Conservation (phyloP, 2,888 invertebrate genomes). For the Amphipyra tragopoginis region DNA sequence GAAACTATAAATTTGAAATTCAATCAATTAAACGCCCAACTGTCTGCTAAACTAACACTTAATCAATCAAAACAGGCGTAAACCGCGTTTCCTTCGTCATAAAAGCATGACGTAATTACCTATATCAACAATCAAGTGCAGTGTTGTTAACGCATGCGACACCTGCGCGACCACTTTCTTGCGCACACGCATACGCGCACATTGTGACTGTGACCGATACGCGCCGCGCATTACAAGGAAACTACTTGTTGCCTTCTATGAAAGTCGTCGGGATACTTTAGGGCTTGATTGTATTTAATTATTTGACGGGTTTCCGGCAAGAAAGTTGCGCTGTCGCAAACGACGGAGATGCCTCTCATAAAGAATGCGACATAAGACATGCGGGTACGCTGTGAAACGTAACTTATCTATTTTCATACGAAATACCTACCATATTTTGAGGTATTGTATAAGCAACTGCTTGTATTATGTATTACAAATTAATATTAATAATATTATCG, state of each 20-base stretch:
- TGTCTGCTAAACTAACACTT: slow-evolving; percentile 17
- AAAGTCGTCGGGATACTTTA: slow-evolving; percentile 40
- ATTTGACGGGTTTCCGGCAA: slow-evolving; percentile 18
- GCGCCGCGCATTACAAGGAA: slow-evolving; percentile 27
- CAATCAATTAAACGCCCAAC: slow-evolving; percentile 6
- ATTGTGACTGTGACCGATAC: slow-evolving; percentile 35
- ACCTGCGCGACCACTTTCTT: slow-evolving; percentile 67
- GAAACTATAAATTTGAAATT: not conserved
- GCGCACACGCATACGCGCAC: slow-evolving; percentile 42
- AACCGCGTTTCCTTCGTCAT: slow-evolving; percentile 20
- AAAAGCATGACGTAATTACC: slow-evolving; percentile 58
- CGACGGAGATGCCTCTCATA: no score
- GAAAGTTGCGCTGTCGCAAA: slow-evolving; percentile 17
- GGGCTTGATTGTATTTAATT: slow-evolving; percentile 22
- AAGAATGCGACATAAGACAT: no score
- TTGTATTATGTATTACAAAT: no score
- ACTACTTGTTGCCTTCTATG: slow-evolving; percentile 24
- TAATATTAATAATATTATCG: no score
- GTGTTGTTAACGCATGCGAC: slow-evolving; percentile 56
- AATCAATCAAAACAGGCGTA: slow-evolving; percentile 16
- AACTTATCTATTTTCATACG: no score
- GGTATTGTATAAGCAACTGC: no score
- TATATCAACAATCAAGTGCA: slow-evolving; percentile 62
- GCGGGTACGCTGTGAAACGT: no score
- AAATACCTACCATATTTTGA: no score